Conservation (phyloP, 2,113 vertebrate genomes). For the Gallinago paraguaiae region DNA sequence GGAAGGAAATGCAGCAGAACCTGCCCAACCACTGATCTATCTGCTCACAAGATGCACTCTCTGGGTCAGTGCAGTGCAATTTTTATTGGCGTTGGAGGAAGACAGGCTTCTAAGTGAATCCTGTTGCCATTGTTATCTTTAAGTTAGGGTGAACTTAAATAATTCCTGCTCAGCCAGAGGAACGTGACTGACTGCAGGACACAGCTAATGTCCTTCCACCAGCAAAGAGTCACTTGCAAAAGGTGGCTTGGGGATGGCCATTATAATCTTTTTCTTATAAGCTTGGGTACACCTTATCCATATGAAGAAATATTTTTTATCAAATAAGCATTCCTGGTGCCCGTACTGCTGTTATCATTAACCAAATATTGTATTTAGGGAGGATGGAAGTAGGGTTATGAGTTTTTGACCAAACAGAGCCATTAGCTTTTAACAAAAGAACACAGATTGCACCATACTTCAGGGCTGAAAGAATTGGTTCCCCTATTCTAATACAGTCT, state of each 20-base stretch:
- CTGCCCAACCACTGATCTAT: not conserved
- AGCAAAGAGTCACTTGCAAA: not conserved
- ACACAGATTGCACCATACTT: not conserved
- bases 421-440: conserved; percentile 11
- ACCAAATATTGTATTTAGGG: conserved; percentile 23
- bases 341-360: not conserved
- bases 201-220: not conserved
- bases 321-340: conserved; percentile 9
- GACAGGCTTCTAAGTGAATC: not conserved
- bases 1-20: conserved; percentile 41
- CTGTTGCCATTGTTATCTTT: not conserved
- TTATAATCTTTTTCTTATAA: not conserved
- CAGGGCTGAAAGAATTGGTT: not conserved
- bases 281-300: not conserved
- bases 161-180: not conserved
- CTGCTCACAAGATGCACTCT: not conserved
- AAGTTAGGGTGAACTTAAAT: not conserved
- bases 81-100: conserved; percentile 1
- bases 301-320: not conserved
- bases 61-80: not conserved
- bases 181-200: not conserved
- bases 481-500: not conserved
- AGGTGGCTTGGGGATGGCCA: not conserved
- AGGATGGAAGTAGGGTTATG: not conserved
- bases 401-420: not conserved